Evolutionary conservation across 2,888 invertebrate species (phyloP).

Genomic region (Tetropium fuscum): DNA sequence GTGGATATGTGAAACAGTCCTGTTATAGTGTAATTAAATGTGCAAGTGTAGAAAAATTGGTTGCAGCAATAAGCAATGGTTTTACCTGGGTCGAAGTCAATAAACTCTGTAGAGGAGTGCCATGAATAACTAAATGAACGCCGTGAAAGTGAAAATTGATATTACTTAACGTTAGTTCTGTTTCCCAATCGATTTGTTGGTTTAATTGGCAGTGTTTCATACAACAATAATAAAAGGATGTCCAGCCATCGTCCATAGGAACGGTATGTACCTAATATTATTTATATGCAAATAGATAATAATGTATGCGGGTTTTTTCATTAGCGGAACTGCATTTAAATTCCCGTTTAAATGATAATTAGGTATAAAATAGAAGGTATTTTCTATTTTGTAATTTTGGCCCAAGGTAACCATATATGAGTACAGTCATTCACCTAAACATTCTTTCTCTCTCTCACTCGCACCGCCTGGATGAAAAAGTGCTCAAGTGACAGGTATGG

Average conservation of each 20-base stretch:
- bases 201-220: constrained; percentile 24
- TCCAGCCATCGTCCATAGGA: constrained; percentile 17
- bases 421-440: constrained; percentile 60
- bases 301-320: constrained; percentile 27
- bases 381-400: constrained; percentile 57
- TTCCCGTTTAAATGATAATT: constrained; percentile 47
- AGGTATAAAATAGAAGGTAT: constrained; percentile 54
- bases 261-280: constrained; percentile 27
- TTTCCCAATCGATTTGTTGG: constrained; percentile 20
- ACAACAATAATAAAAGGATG: constrained; percentile 30
- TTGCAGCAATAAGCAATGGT: constrained; percentile 35
- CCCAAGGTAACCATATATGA: constrained; percentile 59
- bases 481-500: constrained; percentile 62
- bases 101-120: constrained; percentile 66
- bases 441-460: constrained; percentile 32
- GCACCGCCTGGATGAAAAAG: constrained; percentile 36
- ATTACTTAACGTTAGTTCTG: constrained; percentile 55
- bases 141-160: constrained; percentile 65
- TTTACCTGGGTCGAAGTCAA: constrained; percentile 64
- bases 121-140: constrained; percentile 57
- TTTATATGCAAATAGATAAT: constrained; percentile 5
- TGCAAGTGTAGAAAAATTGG: constrained; percentile 42
- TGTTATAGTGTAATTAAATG: constrained; percentile 34
- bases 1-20: constrained; percentile 14
- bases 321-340: constrained; percentile 43